A percentile compares a stretch with the other conserved stretches of the same genome.
phyloP scores from a whole-genome alignment of 2,797 vertebrate species.

The Sebastes itinus region DNA sequence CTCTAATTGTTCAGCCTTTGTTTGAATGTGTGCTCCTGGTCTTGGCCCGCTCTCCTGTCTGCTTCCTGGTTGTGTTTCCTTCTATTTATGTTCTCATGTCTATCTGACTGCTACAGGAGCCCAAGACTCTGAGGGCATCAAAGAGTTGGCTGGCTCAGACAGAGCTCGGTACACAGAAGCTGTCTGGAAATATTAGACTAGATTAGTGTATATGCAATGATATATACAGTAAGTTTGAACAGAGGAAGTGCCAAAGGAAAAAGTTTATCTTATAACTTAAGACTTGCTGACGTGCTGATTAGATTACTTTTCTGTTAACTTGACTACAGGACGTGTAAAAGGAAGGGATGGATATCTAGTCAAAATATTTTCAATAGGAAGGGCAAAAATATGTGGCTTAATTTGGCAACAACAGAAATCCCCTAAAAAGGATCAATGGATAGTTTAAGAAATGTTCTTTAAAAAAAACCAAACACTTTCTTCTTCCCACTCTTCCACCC shows the following conservation, averaged over 20 bases:
- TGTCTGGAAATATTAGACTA: neutral
- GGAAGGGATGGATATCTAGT: neutral
- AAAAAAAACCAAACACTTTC: too few species aligned
- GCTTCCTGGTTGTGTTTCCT: slow-evolving; percentile 18
- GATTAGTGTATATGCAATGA: neutral
- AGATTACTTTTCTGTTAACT: neutral
- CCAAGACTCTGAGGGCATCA: neutral
- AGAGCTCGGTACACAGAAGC: neutral
- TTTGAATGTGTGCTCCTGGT: neutral
- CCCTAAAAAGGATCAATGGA: neutral
- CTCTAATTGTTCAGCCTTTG: neutral
- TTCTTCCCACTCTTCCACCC: too few species aligned
- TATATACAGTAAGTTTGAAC: neutral
- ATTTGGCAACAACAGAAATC: neutral
- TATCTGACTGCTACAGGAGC: neutral
- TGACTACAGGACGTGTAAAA: neutral
- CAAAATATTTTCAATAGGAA: slow-evolving; percentile 4
- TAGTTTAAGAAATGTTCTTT: neutral
- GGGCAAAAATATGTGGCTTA: neutral
- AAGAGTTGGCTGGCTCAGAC: neutral
- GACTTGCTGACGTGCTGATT: neutral
- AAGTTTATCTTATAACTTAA: neutral
- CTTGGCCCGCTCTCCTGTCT: neutral
- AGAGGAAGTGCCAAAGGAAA: neutral
- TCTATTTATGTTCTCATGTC: slow-evolving; percentile 23